Evolutionary conservation across 1,140 invertebrate genomes (phyloP).

Genomic region (Riptortus pedestris): DNA sequence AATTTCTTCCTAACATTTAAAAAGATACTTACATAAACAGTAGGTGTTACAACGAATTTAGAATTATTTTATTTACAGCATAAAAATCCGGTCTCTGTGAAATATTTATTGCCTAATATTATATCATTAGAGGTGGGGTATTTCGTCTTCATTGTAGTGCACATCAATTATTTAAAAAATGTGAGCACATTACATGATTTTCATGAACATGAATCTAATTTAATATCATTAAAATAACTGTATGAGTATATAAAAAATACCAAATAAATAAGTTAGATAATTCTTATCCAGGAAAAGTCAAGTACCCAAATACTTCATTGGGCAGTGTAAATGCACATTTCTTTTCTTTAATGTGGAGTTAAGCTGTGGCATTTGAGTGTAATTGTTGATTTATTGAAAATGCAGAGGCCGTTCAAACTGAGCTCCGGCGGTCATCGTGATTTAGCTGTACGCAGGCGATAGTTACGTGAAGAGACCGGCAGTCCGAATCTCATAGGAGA

Average conservation of each 20-base stretch:
- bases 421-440: background rate
- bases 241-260: too few species aligned
- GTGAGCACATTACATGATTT: background rate
- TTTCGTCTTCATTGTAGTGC: background rate
- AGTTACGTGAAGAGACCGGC: background rate
- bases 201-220: background rate
- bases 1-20: too few species aligned
- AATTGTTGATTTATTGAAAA: background rate
- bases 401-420: background rate
- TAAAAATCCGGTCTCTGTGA: too few species aligned
- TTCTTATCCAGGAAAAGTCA: too few species aligned
- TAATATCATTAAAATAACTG: background rate
- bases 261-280: too few species aligned
- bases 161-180: background rate
- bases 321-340: background rate
- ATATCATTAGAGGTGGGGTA: background rate
- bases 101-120: too few species aligned
- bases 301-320: background rate
- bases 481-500: slow-evolving; percentile 18
- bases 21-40: too few species aligned
- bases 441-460: too few species aligned
- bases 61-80: too few species aligned
- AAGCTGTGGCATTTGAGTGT: background rate
- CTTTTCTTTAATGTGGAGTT: background rate
- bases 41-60: too few species aligned